These are phyloP conservation scores for Aldrovandia affinis DNA, from an alignment of 2,797 vertebrate species.

Conservation along the genomic window DNA sequence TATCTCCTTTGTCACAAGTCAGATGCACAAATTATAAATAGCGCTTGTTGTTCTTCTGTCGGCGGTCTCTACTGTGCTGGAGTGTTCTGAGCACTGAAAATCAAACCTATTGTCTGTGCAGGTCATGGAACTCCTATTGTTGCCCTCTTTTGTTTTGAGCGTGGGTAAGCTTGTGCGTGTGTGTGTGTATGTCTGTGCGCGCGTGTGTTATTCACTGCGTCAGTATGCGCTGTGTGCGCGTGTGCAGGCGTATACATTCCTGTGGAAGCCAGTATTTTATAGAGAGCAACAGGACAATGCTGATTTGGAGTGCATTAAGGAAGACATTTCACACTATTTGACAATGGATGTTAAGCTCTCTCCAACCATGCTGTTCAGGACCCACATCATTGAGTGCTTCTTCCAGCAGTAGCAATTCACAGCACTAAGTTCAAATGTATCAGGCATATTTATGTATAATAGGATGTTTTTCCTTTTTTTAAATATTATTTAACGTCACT, in stretches of 20 bases:
- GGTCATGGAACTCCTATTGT: background rate
- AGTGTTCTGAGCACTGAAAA: slow-evolving; percentile 6
- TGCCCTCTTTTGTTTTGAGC: background rate
- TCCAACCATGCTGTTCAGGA: too few species aligned
- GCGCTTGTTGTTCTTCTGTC: background rate
- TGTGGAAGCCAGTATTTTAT: background rate
- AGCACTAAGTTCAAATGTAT: too few species aligned
- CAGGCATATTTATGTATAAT: too few species aligned
- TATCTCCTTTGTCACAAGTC: slow-evolving; percentile 6
- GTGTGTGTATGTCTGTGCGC: background rate
- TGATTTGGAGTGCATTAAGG: too few species aligned
- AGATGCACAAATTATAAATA: slow-evolving; percentile 5
- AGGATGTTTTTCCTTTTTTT: too few species aligned
- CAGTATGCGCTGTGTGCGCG: background rate
- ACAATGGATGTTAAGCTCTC: too few species aligned
- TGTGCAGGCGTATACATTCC: background rate
- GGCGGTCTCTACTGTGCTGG: background rate
- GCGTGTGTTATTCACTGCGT: background rate
- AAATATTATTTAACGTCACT: too few species aligned
- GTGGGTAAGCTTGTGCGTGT: background rate
- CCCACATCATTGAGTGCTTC: too few species aligned
- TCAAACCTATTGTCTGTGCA: slow-evolving; percentile 3
- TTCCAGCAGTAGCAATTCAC: too few species aligned
- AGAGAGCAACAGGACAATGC: too few species aligned
- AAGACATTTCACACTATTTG: too few species aligned